These are phyloP conservation scores for Lycaena phlaeas DNA, from an alignment of 2,888 invertebrate genomes.

Conservation along the genomic window DNA sequence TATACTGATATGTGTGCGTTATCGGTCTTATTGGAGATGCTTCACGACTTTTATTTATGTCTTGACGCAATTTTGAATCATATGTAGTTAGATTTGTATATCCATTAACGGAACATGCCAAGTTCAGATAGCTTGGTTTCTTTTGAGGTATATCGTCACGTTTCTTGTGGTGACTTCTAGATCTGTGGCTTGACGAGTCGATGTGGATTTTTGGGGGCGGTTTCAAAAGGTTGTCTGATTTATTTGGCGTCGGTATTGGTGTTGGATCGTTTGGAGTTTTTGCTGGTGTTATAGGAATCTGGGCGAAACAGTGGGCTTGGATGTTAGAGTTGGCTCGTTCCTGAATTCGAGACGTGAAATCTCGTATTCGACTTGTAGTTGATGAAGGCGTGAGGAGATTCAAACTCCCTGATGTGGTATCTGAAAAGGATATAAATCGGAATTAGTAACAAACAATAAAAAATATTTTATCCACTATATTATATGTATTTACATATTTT, in stretches of 20 bases:
- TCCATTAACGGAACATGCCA: slow-evolving; percentile 93
- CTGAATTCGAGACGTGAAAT: slow-evolving; percentile 74
- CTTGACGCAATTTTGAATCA: slow-evolving; percentile 85
- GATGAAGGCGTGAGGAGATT: slow-evolving; percentile 76
- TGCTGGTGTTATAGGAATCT: slow-evolving; percentile 42
- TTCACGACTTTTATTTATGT: slow-evolving; percentile 80
- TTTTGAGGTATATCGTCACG: slow-evolving; percentile 66
- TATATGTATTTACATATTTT: too few relatives aligned
- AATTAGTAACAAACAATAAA: too few relatives aligned
- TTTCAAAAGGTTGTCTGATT: slow-evolving; percentile 48
- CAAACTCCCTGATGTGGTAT: slow-evolving; percentile 75
- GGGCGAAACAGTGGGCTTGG: slow-evolving; percentile 32
- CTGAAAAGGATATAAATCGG: slow-evolving; percentile 29
- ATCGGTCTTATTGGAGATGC: slow-evolving; percentile 79
- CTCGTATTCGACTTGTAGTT: slow-evolving; percentile 67
- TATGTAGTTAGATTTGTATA: slow-evolving; percentile 90
- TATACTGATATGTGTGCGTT: slow-evolving; percentile 60
- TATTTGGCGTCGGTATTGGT: slow-evolving; percentile 32
- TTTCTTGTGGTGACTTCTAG: slow-evolving; percentile 51
- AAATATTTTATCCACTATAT: too few relatives aligned
- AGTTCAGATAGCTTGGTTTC: slow-evolving; percentile 89
- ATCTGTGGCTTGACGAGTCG: slow-evolving; percentile 50
- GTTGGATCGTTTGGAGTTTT: slow-evolving; percentile 34
- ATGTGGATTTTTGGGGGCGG: slow-evolving; percentile 56
- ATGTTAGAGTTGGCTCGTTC: slow-evolving; percentile 60